Percentiles rank a stretch among this genome's conserved stretches.
phyloP scores from a whole-genome alignment of 1,140 invertebrate genomes.

The Lepidotrigona ventralis region DNA sequence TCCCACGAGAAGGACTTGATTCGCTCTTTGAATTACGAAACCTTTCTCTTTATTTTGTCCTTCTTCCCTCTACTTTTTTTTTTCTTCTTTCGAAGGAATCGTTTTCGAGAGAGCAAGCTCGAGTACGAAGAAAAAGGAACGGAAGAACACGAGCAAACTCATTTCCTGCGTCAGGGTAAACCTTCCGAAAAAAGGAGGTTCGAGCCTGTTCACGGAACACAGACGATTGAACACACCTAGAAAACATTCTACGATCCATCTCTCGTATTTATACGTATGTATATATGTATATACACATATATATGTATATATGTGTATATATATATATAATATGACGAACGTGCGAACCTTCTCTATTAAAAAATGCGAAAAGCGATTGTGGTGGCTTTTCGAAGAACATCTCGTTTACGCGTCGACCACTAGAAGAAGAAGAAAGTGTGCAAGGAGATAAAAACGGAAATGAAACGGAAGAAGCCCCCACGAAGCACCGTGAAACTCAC shows the following conservation, averaged over 20 bases:
- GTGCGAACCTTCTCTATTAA: slow-evolving; percentile 1
- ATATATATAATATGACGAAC: neutral
- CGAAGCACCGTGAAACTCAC: slow-evolving; percentile 52
- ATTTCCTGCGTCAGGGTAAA: neutral
- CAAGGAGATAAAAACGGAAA: slow-evolving; percentile 30
- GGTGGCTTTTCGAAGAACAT: neutral
- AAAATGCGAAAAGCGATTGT: neutral
- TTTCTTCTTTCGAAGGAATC: too few species aligned
- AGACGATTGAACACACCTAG: slow-evolving; percentile 3
- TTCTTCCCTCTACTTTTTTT: neutral
- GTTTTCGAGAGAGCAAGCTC: neutral
- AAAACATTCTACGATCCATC: slow-evolving; percentile 8
- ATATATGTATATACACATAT: neutral
- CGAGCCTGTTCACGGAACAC: neutral
- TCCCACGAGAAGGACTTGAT: neutral
- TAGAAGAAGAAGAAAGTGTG: slow-evolving; percentile 28
- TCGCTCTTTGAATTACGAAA: neutral
- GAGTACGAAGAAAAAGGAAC: slow-evolving; percentile 12
- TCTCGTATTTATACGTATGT: neutral
- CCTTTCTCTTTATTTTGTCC: neutral
- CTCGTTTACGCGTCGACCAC: slow-evolving; percentile 27
- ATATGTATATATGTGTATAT: neutral
- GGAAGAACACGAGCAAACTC: slow-evolving; percentile 20
- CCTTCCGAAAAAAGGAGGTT: neutral
- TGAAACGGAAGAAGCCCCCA: slow-evolving; percentile 56